Evolutionary conservation across 1,140 invertebrate genomes (phyloP), one percentile per base, ranked within the genome.

Genomic region (Tetranychus cinnabarinus): DNA sequence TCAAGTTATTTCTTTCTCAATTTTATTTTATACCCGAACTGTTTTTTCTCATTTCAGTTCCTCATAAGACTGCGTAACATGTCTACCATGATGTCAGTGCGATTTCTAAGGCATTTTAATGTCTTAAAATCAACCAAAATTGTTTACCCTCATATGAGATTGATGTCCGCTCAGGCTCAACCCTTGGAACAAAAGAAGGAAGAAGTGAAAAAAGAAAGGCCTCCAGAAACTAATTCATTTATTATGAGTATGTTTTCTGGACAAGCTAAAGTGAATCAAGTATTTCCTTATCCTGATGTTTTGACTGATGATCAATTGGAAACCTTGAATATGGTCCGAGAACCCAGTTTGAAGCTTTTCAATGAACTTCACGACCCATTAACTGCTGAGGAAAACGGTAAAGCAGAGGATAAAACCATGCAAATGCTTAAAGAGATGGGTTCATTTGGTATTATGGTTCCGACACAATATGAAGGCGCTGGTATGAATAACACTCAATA

Each of bases 231-330:
- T 35, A 64, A 62, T 52, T 68, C 67, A 13, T 68, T 68, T 60
- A 63, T 67, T 13, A 66, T 64, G 37, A 46, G 34, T 45, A 75
- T 97, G 60, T 98, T 97, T 73, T 78, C 50, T 31, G 50, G 50
- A n/a, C 84, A 62, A 92, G 92, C 89, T n/a, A 79, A 86, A 71
- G 70, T 80, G 0, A 79, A 79, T 10, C 85, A 77, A 68, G 69
- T 76, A 1, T 74, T 77, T 64, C 76, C 76, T 42, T 77, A 69
- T 66, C 75, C 75, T 59, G 69, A 75, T 66, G 73, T 74, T 50
- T 66, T 80, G 42, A 72, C 64, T 59, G 65, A 70, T n/a, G 78
- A 80, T 59, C 74, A 77, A 59, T 68, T 67, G 39, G 74, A 78
- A 60, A 78, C 69, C 37, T 66, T 80, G 4, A 63, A 74, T 59